Evolutionary conservation across 2,888 invertebrate genomes (phyloP), one percentile per base, ranked within the genome.

Genomic region (Phyllotreta striolata): DNA sequence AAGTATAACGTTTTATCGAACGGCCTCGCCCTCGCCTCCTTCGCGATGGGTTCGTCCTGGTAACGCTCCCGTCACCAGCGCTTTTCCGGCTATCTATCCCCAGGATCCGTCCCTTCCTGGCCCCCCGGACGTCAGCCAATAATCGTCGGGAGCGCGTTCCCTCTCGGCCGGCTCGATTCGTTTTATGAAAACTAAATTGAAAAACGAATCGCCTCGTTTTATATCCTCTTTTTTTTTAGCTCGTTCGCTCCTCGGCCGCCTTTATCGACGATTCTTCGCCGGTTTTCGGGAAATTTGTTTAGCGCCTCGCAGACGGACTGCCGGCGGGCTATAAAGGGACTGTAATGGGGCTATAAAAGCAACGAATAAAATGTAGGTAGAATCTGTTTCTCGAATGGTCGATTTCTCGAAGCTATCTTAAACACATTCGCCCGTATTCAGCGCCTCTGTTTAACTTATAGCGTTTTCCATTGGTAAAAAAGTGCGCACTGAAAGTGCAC

Each of bases 1-100:
- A 70, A 69, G 68, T 66, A 63, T 24, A 24, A 24, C 24, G 67
- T 69, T 67, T 70, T 72, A 72, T 72, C 58, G 72, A 72, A 65
- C 70, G 72, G 66, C 72, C 70, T 70, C 65, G 62, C 65, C 62
- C 54, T 56, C 49, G 14, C 43, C 55, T 55, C 55, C 60, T 64
- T 60, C 55, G 55, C 44, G 40, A 61, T 46, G 55, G 55, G 62
- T 61, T 67, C 67, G 67, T 69, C 69, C 69, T 69, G 60, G 69
- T 67, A 67, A 69, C 69, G 64, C 67, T 56, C 55, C 62, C 55
- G 47, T 55, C 35, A 55, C 2, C 35, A 51, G 46, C 55, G 41
- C 64, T 60, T 58, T 24, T 54, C 64, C 68, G 52, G 52, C 52
- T 49, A 52, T 63, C 63, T 65, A n/a, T n/a, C n/a, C 64, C 54